Evolutionary conservation across 1,140 invertebrate species (phyloP).

Genomic region (Andricus grossulariae): DNA sequence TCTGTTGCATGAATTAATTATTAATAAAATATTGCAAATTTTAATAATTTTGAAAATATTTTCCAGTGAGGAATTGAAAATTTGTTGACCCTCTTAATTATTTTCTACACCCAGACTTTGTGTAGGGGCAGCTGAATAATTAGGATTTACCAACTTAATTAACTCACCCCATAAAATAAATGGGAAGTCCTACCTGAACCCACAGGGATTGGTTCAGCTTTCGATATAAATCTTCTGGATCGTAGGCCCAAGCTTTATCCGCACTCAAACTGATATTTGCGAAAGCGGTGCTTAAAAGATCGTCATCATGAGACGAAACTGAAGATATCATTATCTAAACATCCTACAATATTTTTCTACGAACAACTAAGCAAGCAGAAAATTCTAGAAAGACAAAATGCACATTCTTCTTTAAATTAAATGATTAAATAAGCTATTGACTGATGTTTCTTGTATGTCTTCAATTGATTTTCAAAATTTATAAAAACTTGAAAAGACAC

Average conservation of each 20-base stretch:
- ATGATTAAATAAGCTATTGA: neutral
- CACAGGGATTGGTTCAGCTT: slow-evolving; percentile 67
- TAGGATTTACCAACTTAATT: too few species aligned
- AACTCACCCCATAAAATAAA: neutral
- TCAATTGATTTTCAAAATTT: neutral
- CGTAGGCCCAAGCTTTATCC: slow-evolving; percentile 64
- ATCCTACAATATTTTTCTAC: slow-evolving; percentile 50
- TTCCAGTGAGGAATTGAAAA: too few species aligned
- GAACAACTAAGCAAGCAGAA: neutral
- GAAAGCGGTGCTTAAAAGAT: slow-evolving; percentile 67
- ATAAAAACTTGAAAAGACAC: neutral
- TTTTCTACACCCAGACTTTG: too few species aligned
- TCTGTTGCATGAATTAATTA: slow-evolving; percentile 5
- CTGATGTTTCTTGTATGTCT: neutral
- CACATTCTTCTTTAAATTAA: neutral
- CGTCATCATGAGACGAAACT: slow-evolving; percentile 64
- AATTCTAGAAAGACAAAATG: neutral
- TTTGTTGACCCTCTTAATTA: too few species aligned
- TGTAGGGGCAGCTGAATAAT: too few species aligned
- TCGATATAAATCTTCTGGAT: slow-evolving; percentile 61
- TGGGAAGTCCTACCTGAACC: slow-evolving; percentile 59
- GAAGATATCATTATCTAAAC: slow-evolving; percentile 68
- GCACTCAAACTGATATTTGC: slow-evolving; percentile 69
- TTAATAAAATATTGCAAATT: neutral
- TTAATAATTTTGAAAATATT: too few species aligned